Base-by-base conservation (phyloP, 2,888 invertebrate genomes). In the Ramazzottius varieornatus region DNA sequence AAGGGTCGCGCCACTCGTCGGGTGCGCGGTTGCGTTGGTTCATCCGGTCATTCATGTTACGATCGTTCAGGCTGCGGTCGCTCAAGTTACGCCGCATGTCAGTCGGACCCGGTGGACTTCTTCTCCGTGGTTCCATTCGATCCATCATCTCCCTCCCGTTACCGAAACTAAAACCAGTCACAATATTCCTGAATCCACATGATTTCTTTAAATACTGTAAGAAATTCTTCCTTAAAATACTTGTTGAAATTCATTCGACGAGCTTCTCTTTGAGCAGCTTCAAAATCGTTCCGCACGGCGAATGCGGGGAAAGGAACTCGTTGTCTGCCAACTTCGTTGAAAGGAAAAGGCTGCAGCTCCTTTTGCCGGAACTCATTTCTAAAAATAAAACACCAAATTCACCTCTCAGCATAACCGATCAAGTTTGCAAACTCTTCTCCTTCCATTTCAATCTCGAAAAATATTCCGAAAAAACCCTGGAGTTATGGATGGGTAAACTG, bases 1-100 rank as follows among this genome's bases (percentile, higher is more conserved):
- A 75, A 0, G 75, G 75, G 67, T 75, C 75, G 64, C 71, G 71
- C 75, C 75, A 75, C 32, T 73, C 74, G 65, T 75, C 75, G 8
- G 54, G 16, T 29, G n/a, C 20, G 16, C 54, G 54, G 20, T 20
- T 40, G 8, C 40, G 40, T 20, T 40, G 40, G 20, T 20, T 40
- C 8, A 8, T 40, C 40, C 40, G 40, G 40, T 8, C 40, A 20
- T 20, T 8, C 40, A 40, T 40, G 13, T 13, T 40, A 40, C 13
- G 40, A 24, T 54, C 54, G 29, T 29, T 16, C 4, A 29, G 54
- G 29, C 54, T 16, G 24, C 54, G 54, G 20, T 40, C 40, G 13
- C 8, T 40, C 40, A 40, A 13, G 40, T 40, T 40, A 8, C 20
- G 13, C 8, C 54, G 54, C 8, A 40, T 8, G 20, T 40, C 40